Conservation (phyloP, 2,797 vertebrate species). For the Pelochelys cantorii region DNA sequence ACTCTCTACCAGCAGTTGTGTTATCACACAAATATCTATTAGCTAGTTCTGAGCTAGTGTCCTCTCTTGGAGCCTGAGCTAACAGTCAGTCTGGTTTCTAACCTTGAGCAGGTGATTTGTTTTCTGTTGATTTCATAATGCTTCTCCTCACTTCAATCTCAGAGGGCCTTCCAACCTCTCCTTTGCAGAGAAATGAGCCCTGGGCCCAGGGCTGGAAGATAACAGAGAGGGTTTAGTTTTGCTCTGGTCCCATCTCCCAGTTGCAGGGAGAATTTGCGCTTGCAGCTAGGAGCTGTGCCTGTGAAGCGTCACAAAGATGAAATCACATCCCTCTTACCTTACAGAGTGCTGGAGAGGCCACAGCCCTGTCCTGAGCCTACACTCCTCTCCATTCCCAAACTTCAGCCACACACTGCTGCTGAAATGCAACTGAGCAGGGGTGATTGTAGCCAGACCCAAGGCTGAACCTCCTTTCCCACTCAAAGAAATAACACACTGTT, state of each 20-base stretch:
- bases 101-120: background rate
- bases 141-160: background rate
- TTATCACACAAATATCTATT: background rate
- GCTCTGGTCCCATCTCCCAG: background rate
- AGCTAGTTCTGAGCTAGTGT: background rate
- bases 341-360: background rate
- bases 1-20: background rate
- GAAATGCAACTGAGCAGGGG: background rate
- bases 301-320: background rate
- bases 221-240: background rate
- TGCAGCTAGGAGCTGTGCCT: background rate
- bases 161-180: background rate
- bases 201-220: background rate
- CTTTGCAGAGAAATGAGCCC: background rate
- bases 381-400: background rate
- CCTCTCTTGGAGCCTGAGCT: background rate
- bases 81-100: background rate
- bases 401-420: fast-evolving
- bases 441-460: background rate
- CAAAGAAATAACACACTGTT: background rate
- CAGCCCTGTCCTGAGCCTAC: background rate
- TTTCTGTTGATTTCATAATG: background rate
- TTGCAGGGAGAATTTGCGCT: background rate
- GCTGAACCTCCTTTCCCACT: background rate
- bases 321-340: background rate